A percentile compares a stretch with the other conserved stretches of the same genome.
Conservation (phyloP, 2,113 vertebrate species). For the Phasianus colchicus region DNA sequence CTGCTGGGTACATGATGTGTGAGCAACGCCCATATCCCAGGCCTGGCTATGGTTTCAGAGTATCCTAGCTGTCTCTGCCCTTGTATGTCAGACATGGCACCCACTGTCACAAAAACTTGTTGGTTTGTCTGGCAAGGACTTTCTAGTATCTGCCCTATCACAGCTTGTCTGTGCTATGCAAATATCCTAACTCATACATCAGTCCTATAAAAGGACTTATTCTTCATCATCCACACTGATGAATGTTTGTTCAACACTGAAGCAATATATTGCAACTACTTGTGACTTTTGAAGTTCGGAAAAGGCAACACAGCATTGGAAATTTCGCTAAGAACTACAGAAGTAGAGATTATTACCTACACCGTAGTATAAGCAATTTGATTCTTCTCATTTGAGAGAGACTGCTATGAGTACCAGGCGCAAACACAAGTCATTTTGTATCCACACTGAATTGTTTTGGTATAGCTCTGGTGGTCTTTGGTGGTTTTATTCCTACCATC, state of each 20-base stretch:
- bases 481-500: background rate
- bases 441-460: background rate
- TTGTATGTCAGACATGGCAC: background rate
- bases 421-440: background rate
- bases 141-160: background rate
- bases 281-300: background rate
- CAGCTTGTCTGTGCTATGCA: background rate
- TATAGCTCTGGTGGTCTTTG: background rate
- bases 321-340: background rate
- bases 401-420: background rate
- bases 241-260: background rate
- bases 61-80: background rate
- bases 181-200: background rate
- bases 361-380: background rate
- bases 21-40: background rate
- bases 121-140: background rate
- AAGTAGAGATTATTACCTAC: background rate
- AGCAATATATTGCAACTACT: background rate
- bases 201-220: background rate
- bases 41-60: background rate
- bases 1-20: fast-evolving
- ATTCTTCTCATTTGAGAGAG: background rate
- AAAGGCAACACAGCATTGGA: background rate
- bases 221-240: background rate
- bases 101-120: background rate